These are phyloP conservation scores for Styela plicata DNA, from an alignment of 23 tunicate genomes.

Conservation along the genomic window DNA sequence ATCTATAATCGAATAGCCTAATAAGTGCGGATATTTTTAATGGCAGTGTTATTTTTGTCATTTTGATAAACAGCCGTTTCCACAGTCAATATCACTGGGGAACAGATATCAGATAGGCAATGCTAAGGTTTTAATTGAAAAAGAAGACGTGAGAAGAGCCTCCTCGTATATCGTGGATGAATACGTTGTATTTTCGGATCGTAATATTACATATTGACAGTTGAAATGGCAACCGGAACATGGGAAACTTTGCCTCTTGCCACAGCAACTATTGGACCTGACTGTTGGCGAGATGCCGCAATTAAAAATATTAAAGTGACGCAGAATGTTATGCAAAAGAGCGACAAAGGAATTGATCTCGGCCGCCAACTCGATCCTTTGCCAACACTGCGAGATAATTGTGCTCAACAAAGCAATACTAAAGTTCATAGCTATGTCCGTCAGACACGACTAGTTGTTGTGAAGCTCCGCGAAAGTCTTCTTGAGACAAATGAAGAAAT, in stretches of 20 bases:
- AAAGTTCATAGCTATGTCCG: conserved; percentile 71
- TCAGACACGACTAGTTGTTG: conserved; percentile 72
- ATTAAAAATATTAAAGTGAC: conserved; percentile 88
- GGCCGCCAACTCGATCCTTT: conserved; percentile 79
- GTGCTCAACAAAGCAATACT: conserved; percentile 77
- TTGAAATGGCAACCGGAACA: conserved; percentile 83
- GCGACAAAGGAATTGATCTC: conserved; percentile 77
- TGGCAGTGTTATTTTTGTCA: no score
- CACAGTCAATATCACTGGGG: neutral
- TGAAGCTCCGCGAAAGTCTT: conserved; percentile 75
- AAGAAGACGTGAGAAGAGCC: neutral
- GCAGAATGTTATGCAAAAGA: conserved; percentile 78
- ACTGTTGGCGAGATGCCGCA: conserved; percentile 88
- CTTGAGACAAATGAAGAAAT: conserved; percentile 92
- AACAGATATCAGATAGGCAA: neutral
- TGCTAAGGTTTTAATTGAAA: neutral
- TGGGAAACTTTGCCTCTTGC: conserved; percentile 90
- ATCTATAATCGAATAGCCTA: no score
- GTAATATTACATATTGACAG: neutral
- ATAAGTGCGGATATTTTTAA: no score
- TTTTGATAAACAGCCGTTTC: no score
- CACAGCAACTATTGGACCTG: conserved; percentile 88
- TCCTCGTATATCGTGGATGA: neutral
- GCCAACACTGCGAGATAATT: conserved; percentile 76
- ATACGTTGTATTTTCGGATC: neutral